Percentiles rank a stretch among this genome's conserved stretches.
These are phyloP conservation scores for Drosophila navojoa DNA, from an alignment of 1,140 invertebrate genomes.

Conservation along the genomic window DNA sequence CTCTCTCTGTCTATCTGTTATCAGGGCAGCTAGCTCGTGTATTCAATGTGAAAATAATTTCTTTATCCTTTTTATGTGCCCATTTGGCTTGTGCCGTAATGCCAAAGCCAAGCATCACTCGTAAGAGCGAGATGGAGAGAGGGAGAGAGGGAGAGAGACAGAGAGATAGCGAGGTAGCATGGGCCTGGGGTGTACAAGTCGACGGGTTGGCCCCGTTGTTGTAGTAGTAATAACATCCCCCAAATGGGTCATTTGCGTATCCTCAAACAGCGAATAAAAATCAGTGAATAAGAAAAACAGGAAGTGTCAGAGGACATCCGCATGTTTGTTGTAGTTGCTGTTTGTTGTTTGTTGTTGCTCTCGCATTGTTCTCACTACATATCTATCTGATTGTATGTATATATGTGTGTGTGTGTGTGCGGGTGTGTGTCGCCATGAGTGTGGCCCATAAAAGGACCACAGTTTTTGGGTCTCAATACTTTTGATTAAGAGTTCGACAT, in stretches of 20 bases:
- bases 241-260: conserved; percentile 84
- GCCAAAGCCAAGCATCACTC: conserved; percentile 49
- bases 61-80: conserved; percentile 84
- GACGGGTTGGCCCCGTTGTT: conserved; percentile 55
- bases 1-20: conserved; percentile 13
- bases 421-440: conserved; percentile 18
- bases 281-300: conserved; percentile 84
- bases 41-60: conserved; percentile 84
- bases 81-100: conserved; percentile 84
- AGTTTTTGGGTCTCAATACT: conserved; percentile 71
- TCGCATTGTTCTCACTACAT: conserved; percentile 35
- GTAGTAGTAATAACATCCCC: conserved; percentile 82
- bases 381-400: background rate
- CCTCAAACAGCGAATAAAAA: conserved; percentile 84
- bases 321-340: conserved; percentile 67
- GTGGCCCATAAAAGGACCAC: conserved; percentile 64
- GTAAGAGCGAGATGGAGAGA: conserved; percentile 19
- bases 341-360: conserved; percentile 24
- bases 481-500: conserved; percentile 81
- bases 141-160: background rate
- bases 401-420: background rate
- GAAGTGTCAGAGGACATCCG: conserved; percentile 83
- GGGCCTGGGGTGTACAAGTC: conserved; percentile 35
- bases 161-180: conserved; percentile 14
- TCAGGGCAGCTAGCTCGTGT: conserved; percentile 52